Base-by-base conservation (phyloP, 2,888 invertebrate genomes). In the Chironomus riparius region DNA sequence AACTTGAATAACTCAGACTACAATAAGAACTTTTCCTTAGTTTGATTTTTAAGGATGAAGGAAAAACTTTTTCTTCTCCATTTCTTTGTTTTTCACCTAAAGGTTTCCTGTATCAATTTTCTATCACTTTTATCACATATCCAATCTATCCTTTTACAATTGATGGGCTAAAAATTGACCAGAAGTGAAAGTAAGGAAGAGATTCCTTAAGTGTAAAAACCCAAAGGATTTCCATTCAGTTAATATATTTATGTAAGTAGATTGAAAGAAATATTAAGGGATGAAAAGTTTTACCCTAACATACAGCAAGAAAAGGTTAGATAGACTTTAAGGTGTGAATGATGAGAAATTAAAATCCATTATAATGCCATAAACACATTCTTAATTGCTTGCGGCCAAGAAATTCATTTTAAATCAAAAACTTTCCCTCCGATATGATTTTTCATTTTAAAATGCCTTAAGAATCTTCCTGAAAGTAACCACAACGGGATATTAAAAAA, bases 81-180 rank as follows among this genome's bases (percentile, higher is more conserved):
- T 7, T 69, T 69, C 21, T 69, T 47, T 18, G 47, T 69, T 18
- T 69, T 69, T 47, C 47, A 47, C 69, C 47, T 47, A 69, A 70
- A 48, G 70, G 56, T 56, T 56, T 70, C 70, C 70, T 50, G 70
- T 70, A 70, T 70, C 70, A 70, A 70, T 70, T 70, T 70, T 70
- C 70, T 12, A 50, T 70, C 70, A 56, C 50, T 50, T 18, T 56
- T 56, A 56, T 56, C 15, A 38, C 38, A 38, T n/a, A n/a, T 38
- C 38, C 38, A 38, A 38, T 38, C 38, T 38, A 38, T 56, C 15
- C 15, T 18, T 18, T 56, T 6, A 56, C 4, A 56, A 38, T 38
- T 38, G 38, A 38, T 38, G 38, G 7, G 10, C 10, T 38, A 38
- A 38, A 38, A 56, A 56, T 4, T 56, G 56, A 56, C 56, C 56